Base-by-base conservation (phyloP, 2,113 vertebrate species). In the Malurus alboscapulatus region DNA sequence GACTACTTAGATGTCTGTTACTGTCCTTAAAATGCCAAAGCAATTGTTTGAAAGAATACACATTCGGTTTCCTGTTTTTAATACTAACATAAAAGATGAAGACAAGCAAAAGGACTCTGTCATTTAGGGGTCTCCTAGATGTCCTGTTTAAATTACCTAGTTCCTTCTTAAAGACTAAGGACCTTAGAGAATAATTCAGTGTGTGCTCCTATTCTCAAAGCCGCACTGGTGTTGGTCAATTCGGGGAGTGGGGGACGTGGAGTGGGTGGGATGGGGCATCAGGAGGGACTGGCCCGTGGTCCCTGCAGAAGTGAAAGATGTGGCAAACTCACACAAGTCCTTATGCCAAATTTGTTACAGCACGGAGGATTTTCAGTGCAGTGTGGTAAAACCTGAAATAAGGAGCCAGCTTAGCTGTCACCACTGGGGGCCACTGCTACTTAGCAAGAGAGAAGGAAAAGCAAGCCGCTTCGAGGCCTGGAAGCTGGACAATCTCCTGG, bases 361-460 rank as follows among this genome's bases (percentile, higher is more conserved):
- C 19, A 14, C 2, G 10, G 22, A 87, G 63, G 12, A 30, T 87
- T 84, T 82, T 53, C 44, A 69, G 25, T 17, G 44, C 0, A 0
- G n/a, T 4, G 4, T 40, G 16, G 65, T 40, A 79, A 88, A 89
- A 59, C 32, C 22, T 18, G 53, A 90, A 84, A 54, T 14, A 10
- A 57, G 67, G 75, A 74, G 59, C 29, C 82, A 71, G 53, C 11
- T 75, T 50, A 87, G 84, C 54, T 92, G 74, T 85, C 84, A 77
- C 96, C 93, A 91, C 96, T 96, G 94, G 95, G 90, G 93, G 94
- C 93, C 94, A 95, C 93, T 96, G 93, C 94, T 94, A 94, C 94
- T 92, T 88, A 93, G 91, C 47, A 85, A 93, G 87, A 94, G 47
- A 94, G 51, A 66, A 78, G 73, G 25, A 59, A 74, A 84, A 65